Evolutionary conservation across 2,888 invertebrate genomes (phyloP), one percentile per base, ranked within the genome.

Genomic region (Syrista parreyssii): DNA sequence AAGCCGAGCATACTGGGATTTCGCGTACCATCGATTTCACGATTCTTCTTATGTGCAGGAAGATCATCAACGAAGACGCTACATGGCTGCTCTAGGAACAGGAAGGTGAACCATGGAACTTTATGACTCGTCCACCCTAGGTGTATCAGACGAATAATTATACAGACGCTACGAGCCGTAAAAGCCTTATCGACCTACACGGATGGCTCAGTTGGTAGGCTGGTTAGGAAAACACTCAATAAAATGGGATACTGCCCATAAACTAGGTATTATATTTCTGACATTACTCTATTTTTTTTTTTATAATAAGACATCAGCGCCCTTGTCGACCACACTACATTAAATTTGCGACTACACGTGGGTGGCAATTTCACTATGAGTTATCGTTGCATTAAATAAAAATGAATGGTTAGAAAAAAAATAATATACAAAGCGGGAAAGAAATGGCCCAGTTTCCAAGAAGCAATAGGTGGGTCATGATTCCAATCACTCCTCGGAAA

Each of bases 151-250:
- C 79, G 82, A 81, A 81, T 83, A 83, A 84, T 80, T 83, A 80
- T 40, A 75, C 78, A 77, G 81, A 81, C 82, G 81, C 81, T 82
- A 78, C 81, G 79, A 81, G 81, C 80, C 82, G 84, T 85, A 84
- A 84, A 83, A 77, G 75, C 79, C 79, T 82, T 81, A 83, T 85
- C 83, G 82, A 23, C 23, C 55, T 9, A 40, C 76, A 68, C 68
- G 75, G 80, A 78, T 81, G 73, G 76, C 69, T 32, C 33, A 36
- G 73, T 78, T 23, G 68, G 74, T 76, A 23, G 32, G 69, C 33
- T 74, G 77, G 76, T 76, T 80, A 77, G 76, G 80, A 79, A 80
- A 82, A 80, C 79, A 82, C 76, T 73, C 75, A 81, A 83, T 80
- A 83, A 84, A 82, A 76, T 78, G 74, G 75, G 78, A 79, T 55